These are phyloP conservation scores for Fistularia tabacaria DNA, from an alignment of 2,797 vertebrate genomes.

Conservation along the genomic window DNA sequence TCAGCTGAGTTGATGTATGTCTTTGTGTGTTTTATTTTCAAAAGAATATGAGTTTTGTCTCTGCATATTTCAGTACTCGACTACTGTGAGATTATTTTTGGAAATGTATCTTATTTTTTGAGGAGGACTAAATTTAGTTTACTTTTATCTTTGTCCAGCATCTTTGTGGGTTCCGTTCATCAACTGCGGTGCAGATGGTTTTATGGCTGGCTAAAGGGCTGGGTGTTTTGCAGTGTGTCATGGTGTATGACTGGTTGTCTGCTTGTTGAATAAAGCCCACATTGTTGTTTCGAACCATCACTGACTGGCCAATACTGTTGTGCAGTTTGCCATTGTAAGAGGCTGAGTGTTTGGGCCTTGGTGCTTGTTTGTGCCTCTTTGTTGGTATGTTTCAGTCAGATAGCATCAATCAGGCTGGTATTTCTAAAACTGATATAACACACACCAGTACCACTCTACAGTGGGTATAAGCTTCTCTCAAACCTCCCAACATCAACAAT, in stretches of 20 bases:
- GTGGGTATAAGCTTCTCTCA: constrained; percentile 2
- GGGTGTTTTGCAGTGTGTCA: constrained; percentile 30
- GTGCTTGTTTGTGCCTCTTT: constrained; percentile 7
- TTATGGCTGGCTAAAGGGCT: constrained; percentile 2
- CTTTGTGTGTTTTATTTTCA: constrained; percentile 4
- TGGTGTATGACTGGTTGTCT: constrained; percentile 29
- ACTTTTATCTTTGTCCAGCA: not conserved
- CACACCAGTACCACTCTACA: constrained; percentile 14
- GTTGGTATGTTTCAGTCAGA: not conserved
- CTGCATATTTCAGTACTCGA: not conserved
- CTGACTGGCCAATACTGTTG: constrained; percentile 19
- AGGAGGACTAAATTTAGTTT: constrained; percentile 7
- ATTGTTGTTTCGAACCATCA: constrained; percentile 42
- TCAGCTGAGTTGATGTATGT: too few species aligned
- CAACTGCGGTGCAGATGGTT: constrained; percentile 20
- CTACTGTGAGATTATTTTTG: constrained; percentile 27
- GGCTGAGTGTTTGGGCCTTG: constrained; percentile 12
- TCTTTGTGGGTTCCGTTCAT: constrained; percentile 18
- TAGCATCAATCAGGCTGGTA: constrained; percentile 3
- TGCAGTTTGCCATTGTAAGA: constrained; percentile 25
- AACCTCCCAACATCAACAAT: constrained; percentile 21
- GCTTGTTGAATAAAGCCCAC: constrained; percentile 41
- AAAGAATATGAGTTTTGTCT: constrained; percentile 1
- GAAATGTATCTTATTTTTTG: constrained; percentile 5
- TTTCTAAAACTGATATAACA: constrained; percentile 16